Evolutionary conservation across 2,113 vertebrate genomes (phyloP).

Genomic region (Rhinichthys klamathensis): DNA sequence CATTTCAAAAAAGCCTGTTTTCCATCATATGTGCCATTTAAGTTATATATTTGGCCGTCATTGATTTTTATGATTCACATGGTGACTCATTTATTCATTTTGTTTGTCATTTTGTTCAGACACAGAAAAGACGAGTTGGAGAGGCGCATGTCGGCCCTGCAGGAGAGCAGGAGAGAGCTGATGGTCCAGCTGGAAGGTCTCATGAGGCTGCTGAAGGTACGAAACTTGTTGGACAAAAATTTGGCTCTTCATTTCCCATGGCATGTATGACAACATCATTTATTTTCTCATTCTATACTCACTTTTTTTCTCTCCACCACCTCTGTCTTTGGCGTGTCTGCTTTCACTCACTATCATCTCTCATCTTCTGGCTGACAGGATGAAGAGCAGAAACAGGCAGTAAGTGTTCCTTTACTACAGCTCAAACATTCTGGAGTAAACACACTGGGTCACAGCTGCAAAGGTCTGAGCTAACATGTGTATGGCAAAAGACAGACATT

Average conservation of each 20-base stretch:
- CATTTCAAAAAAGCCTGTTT: constrained; percentile 2
- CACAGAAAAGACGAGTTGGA: constrained; percentile 96
- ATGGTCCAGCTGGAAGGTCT: constrained; percentile 97
- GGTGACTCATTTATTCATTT: constrained; percentile 1
- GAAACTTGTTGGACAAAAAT: constrained; percentile 31
- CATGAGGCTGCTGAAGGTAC: constrained; percentile 95
- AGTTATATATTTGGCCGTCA: neutral
- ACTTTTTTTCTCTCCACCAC: constrained; percentile 29
- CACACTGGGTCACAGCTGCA: constrained; percentile 17
- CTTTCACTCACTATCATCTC: constrained; percentile 58
- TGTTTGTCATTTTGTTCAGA: constrained; percentile 67
- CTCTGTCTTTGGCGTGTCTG: constrained; percentile 29
- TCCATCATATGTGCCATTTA: constrained; percentile 1
- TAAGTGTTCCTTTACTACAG: constrained; percentile 80
- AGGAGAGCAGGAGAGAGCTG: constrained; percentile 92
- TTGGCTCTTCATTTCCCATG: neutral
- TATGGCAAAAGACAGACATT: neutral
- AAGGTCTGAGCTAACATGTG: neutral
- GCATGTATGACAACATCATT: neutral
- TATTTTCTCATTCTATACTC: constrained; percentile 20
- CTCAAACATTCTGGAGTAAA: constrained; percentile 20
- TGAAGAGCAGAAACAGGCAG: constrained; percentile 96
- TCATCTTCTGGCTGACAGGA: constrained; percentile 79
- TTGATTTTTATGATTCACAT: constrained; percentile 4
- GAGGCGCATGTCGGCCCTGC: constrained; percentile 92